These are phyloP conservation scores for Linnaemya vulpina DNA, from an alignment of 2,888 invertebrate genomes.

Conservation along the genomic window DNA sequence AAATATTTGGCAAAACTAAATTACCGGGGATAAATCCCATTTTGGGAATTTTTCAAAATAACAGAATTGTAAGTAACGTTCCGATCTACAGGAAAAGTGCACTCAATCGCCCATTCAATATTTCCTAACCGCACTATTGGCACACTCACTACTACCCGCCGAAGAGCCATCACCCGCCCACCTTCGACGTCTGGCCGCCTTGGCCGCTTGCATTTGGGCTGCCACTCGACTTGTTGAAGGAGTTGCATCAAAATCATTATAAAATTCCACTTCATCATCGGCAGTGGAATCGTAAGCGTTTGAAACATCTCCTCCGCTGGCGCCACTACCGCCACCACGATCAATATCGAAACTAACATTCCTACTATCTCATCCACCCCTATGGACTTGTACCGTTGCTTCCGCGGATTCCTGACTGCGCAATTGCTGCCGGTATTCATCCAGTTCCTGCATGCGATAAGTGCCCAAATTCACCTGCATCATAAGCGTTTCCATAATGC, in stretches of 20 bases:
- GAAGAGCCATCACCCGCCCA: constrained; percentile 80
- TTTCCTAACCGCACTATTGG: constrained; percentile 29
- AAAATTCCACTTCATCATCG: constrained; percentile 80
- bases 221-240: constrained; percentile 80
- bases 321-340: constrained; percentile 75
- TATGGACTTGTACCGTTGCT: constrained; percentile 85
- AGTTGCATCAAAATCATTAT: constrained; percentile 78
- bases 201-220: constrained; percentile 80
- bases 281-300: constrained; percentile 77
- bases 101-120: constrained; percentile 29
- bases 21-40: too few species aligned
- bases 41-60: too few species aligned
- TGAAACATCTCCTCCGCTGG: constrained; percentile 69
- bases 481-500: constrained; percentile 95
- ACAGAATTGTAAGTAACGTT: neutral
- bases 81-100: neutral
- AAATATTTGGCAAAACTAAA: too few species aligned
- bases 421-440: constrained; percentile 93
- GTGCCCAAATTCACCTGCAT: constrained; percentile 96
- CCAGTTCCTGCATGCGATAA: constrained; percentile 94
- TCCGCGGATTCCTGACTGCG: constrained; percentile 95
- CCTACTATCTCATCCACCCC: constrained; percentile 83
- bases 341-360: constrained; percentile 83
- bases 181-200: constrained; percentile 78
- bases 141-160: constrained; percentile 74